Conservation (phyloP, 2,888 invertebrate species). For the Lathronympha strigana region DNA sequence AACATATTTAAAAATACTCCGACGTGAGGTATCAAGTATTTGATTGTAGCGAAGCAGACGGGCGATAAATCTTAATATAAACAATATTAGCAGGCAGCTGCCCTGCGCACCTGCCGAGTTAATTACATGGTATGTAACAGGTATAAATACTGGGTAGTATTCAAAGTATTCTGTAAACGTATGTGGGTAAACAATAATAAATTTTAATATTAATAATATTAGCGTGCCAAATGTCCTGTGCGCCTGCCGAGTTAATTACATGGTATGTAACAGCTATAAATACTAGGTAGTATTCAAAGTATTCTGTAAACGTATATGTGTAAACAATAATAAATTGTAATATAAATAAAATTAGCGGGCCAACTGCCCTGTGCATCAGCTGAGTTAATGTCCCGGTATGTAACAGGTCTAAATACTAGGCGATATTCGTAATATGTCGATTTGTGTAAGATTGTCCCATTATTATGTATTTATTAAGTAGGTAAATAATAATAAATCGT, state of each 20-base stretch:
- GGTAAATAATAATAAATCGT: too few relatives aligned
- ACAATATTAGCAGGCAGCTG: conserved; percentile 53
- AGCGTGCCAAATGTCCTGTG: conserved; percentile 37
- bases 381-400: too few relatives aligned
- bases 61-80: conserved; percentile 64
- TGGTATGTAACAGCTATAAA: conserved; percentile 15
- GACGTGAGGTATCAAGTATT: conserved; percentile 26
- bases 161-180: background rate
- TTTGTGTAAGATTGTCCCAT: too few relatives aligned
- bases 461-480: too few relatives aligned
- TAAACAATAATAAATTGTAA: too few relatives aligned
- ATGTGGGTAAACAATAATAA: conserved; percentile 46
- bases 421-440: too few relatives aligned
- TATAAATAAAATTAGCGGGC: too few relatives aligned
- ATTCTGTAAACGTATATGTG: conserved; percentile 10
- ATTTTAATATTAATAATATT: conserved; percentile 64
- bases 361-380: too few relatives aligned
- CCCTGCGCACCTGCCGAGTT: conserved; percentile 30
- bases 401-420: too few relatives aligned
- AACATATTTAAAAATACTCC: conserved; percentile 24
- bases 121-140: conserved; percentile 19
- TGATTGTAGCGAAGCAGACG: conserved; percentile 34
- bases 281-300: background rate
- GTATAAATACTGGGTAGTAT: conserved; percentile 21
- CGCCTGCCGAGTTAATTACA: conserved; percentile 13